These are phyloP conservation scores for Pristis pectinata DNA, from an alignment of 2,797 vertebrate genomes.

Conservation along the genomic window DNA sequence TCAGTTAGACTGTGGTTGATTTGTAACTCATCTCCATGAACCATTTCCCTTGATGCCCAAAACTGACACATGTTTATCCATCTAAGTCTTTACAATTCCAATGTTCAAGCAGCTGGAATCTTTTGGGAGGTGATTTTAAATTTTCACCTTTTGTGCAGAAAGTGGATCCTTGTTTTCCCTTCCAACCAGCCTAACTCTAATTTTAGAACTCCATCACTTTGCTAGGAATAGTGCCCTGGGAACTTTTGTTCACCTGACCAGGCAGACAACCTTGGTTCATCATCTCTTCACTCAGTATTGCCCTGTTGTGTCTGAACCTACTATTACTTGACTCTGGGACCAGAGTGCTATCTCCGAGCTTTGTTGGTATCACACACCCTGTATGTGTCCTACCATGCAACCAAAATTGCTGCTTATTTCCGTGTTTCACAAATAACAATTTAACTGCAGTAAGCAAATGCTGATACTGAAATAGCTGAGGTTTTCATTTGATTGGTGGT, in stretches of 20 bases:
- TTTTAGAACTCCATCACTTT: neutral
- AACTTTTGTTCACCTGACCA: neutral
- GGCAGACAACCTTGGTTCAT: neutral
- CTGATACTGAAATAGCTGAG: neutral
- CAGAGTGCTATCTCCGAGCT: neutral
- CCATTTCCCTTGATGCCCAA: neutral
- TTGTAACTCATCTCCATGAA: neutral
- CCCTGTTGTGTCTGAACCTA: neutral
- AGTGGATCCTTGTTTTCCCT: neutral
- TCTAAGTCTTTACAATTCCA: neutral
- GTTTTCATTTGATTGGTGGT: constrained; percentile 11
- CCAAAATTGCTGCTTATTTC: neutral
- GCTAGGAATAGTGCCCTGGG: neutral
- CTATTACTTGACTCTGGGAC: neutral
- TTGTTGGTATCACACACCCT: neutral
- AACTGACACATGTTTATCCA: neutral
- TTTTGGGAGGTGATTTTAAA: neutral
- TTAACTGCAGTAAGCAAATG: neutral
- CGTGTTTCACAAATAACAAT: constrained; percentile 21
- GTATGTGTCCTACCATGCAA: neutral
- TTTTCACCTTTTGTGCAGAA: neutral
- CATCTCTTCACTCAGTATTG: neutral
- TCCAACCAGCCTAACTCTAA: neutral
- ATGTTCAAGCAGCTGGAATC: neutral
- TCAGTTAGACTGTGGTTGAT: too few species aligned